Percentiles rank a stretch among this genome's conserved stretches.
Conservation (phyloP, 2,113 vertebrate genomes). For the Corvus moneduloides region DNA sequence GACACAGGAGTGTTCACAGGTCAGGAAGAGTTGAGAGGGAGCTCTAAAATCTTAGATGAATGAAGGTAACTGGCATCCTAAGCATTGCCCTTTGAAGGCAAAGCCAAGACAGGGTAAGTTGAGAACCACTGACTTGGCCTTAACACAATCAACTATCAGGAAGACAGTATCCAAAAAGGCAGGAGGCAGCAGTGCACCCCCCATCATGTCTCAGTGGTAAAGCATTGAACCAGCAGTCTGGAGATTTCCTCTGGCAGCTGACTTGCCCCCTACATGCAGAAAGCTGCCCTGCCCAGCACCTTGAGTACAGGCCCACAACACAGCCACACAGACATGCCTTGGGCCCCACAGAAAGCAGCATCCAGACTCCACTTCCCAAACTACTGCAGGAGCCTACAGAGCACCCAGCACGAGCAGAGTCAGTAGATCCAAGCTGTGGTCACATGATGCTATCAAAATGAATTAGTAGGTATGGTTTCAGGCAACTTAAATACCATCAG, state of each 20-base stretch:
- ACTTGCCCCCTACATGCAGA: not conserved
- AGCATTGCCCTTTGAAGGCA: not conserved
- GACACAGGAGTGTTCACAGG: not conserved
- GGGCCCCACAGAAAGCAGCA: not conserved
- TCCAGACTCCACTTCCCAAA: not conserved
- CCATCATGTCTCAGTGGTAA: not conserved
- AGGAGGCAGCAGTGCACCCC: not conserved
- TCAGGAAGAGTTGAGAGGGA: constrained; percentile 47
- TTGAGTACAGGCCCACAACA: not conserved
- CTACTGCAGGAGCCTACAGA: not conserved
- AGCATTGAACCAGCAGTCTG: not conserved
- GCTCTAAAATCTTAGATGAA: not conserved
- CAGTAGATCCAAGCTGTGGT: not conserved
- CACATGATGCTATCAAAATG: not conserved
- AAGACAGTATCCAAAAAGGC: not conserved
- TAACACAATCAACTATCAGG: not conserved
- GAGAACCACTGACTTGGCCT: not conserved
- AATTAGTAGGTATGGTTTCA: not conserved
- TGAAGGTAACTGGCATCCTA: not conserved
- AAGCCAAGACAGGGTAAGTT: not conserved
- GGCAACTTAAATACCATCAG: not conserved
- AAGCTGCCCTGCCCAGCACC: not conserved
- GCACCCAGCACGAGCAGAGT: not conserved
- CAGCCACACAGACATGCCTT: not conserved
- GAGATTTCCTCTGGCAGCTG: not conserved